phyloP scores from a whole-genome alignment of 2,797 vertebrate species.

The Tenualosa thibaudeaui region DNA sequence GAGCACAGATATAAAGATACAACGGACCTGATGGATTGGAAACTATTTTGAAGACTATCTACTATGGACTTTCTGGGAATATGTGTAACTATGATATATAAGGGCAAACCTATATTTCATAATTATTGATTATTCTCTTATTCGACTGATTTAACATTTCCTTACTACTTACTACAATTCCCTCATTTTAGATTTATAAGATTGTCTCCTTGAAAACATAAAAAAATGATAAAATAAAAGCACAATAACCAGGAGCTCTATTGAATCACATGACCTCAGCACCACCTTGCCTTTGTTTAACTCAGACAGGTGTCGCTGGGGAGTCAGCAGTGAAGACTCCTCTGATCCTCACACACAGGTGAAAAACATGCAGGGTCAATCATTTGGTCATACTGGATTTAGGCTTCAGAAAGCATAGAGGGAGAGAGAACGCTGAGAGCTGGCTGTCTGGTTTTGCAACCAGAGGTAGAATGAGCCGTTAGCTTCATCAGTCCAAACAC shows the following conservation, averaged over 20 bases:
- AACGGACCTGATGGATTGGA: not conserved
- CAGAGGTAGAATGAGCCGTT: not conserved
- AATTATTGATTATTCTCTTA: too few species aligned
- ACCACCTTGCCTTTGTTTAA: not conserved
- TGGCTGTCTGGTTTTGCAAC: not conserved
- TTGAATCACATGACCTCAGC: not conserved
- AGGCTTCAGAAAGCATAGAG: not conserved
- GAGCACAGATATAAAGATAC: not conserved
- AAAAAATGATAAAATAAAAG: not conserved
- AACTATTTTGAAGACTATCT: not conserved
- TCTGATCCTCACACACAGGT: not conserved
- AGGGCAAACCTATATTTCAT: too few species aligned
- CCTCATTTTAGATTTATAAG: not conserved
- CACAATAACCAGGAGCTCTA: not conserved
- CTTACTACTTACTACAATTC: not conserved
- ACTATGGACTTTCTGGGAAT: too few species aligned
- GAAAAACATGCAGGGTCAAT: not conserved
- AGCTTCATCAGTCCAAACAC: not conserved
- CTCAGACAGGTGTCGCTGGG: not conserved
- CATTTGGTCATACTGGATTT: not conserved
- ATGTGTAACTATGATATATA: too few species aligned
- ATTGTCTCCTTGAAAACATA: not conserved
- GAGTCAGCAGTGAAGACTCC: not conserved
- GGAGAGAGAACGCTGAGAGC: not conserved
- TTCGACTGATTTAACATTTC: too few species aligned